phyloP scores from a whole-genome alignment of 1,140 invertebrate genomes.

The Lordiphosa collinella region DNA sequence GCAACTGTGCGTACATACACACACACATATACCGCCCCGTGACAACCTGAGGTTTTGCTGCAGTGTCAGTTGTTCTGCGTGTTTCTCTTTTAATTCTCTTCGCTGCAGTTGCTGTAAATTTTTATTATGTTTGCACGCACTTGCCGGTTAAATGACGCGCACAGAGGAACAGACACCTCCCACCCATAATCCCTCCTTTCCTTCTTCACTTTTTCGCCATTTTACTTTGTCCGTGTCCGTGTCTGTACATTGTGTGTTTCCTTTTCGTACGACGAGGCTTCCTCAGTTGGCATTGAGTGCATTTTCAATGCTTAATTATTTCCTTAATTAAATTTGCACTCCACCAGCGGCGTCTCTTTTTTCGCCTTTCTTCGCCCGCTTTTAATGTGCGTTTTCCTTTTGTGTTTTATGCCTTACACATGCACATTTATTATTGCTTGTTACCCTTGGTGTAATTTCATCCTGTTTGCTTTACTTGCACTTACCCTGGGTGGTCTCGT shows the following conservation, averaged over 20 bases:
- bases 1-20: conserved; percentile 21
- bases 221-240: not conserved
- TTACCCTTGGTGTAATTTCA: conserved; percentile 25
- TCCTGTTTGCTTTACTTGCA: conserved; percentile 12
- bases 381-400: not conserved
- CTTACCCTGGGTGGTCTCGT: conserved; percentile 73
- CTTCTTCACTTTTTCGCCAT: not conserved
- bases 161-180: conserved; percentile 1
- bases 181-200: not conserved
- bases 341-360: conserved; percentile 13
- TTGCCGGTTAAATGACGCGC: conserved; percentile 42
- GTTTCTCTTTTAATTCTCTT: conserved; percentile 26
- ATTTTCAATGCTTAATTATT: conserved; percentile 77
- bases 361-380: not conserved
- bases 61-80: not conserved
- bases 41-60: conserved; percentile 47
- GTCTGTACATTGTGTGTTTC: conserved; percentile 13
- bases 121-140: conserved; percentile 52
- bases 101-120: conserved; percentile 40
- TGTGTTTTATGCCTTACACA: conserved; percentile 18
- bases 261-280: conserved; percentile 4
- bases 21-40: conserved; percentile 20
- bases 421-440: conserved; percentile 55
- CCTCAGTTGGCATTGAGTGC: conserved; percentile 51
- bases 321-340: conserved; percentile 71